These are phyloP conservation scores for Campylorhamphus procurvoides DNA, from an alignment of 2,113 vertebrate genomes.

Conservation along the genomic window DNA sequence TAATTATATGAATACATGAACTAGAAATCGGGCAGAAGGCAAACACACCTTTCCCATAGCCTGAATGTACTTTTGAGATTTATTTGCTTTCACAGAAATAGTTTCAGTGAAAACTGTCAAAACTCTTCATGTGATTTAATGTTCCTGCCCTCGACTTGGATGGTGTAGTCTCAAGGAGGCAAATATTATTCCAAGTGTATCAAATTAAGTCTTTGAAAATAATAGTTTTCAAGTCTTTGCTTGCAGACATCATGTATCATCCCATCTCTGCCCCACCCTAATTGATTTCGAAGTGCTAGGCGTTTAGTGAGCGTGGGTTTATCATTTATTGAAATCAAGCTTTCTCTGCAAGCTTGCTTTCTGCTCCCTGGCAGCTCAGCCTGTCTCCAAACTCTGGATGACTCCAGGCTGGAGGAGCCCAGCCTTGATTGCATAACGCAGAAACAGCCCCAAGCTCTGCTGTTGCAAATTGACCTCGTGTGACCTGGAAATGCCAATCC, in stretches of 20 bases:
- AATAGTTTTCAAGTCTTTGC: background rate
- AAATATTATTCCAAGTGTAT: background rate
- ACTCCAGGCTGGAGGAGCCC: slow-evolving; percentile 48
- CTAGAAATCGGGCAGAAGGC: background rate
- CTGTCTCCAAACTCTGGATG: slow-evolving; percentile 45
- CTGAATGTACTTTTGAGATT: background rate
- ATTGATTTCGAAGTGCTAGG: slow-evolving; percentile 68
- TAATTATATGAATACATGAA: background rate
- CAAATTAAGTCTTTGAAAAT: background rate
- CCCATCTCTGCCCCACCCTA: slow-evolving; percentile 47
- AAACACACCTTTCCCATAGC: background rate
- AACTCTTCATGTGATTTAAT: background rate
- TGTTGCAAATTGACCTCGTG: slow-evolving; percentile 40
- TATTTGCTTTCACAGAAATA: background rate
- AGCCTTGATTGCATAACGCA: slow-evolving; percentile 7
- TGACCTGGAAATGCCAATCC: slow-evolving; percentile 49
- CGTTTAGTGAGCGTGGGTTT: slow-evolving; percentile 53
- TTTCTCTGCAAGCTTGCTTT: slow-evolving; percentile 71
- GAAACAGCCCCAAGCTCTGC: background rate
- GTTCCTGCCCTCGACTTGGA: background rate
- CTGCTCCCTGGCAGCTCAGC: slow-evolving; percentile 60
- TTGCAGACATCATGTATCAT: background rate
- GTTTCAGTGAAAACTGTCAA: background rate
- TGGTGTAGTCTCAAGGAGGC: background rate
- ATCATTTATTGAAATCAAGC: slow-evolving; percentile 62